Conservation (phyloP, 2,888 invertebrate species). For the Phaonia tiefii region DNA sequence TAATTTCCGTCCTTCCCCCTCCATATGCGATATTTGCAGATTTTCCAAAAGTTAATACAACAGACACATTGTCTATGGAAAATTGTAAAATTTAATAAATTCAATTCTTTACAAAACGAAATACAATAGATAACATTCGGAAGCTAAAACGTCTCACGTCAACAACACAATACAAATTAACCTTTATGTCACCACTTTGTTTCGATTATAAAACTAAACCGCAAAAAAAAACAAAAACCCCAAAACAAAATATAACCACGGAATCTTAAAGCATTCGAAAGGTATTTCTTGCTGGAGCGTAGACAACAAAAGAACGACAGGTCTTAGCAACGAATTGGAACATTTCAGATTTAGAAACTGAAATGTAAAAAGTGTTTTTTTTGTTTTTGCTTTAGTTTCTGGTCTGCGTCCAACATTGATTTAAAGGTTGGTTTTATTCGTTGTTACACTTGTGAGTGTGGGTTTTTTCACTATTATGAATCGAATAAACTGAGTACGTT, state of each 20-base stretch:
- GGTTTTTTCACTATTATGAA: constrained; percentile 15
- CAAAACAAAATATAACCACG: constrained; percentile 6
- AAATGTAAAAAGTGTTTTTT: constrained; percentile 21
- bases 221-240: not conserved
- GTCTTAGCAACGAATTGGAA: not conserved
- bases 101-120: no score
- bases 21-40: no score
- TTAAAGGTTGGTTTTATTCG: constrained; percentile 1
- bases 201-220: no score
- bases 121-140: no score
- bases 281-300: not conserved
- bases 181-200: not conserved
- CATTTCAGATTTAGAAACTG: not conserved
- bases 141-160: not conserved
- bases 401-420: not conserved
- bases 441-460: not conserved
- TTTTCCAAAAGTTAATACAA: no score
- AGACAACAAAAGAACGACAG: not conserved
- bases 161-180: not conserved
- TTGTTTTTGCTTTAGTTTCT: not conserved
- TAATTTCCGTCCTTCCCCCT: no score
- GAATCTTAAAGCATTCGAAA: not conserved
- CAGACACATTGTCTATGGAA: no score
- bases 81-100: no score
- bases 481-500: constrained; percentile 8